Percentiles rank a stretch among this genome's conserved stretches.
phyloP scores from a whole-genome alignment of 2,113 vertebrate species.

The Calidris pugnax region DNA sequence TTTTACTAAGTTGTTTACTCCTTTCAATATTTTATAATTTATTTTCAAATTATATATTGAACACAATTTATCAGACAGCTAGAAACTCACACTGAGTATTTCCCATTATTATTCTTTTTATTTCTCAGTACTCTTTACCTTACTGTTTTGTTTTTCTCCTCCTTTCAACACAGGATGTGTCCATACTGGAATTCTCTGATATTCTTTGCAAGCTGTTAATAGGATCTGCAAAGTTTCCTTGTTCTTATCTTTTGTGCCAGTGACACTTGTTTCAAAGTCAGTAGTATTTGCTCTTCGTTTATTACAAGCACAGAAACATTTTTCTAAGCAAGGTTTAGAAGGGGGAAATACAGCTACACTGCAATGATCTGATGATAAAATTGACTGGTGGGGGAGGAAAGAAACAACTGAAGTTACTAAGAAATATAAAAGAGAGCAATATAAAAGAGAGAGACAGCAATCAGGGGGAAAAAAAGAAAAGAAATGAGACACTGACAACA shows the following conservation, averaged over 20 bases:
- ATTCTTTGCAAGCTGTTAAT: not conserved
- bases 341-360: not conserved
- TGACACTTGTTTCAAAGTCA: not conserved
- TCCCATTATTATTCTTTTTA: not conserved
- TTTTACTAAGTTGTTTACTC: not conserved
- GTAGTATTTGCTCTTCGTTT: not conserved
- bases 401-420: not conserved
- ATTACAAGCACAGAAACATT: not conserved
- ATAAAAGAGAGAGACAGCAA: not conserved
- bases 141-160: not conserved
- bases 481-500: not conserved
- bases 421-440: not conserved
- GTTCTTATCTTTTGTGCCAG: not conserved
- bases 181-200: not conserved
- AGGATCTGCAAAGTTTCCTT: not conserved
- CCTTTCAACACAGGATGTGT: not conserved
- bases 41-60: not conserved
- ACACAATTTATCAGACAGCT: not conserved
- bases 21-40: not conserved
- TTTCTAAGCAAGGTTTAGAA: not conserved
- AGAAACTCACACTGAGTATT: not conserved
- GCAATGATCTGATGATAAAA: not conserved
- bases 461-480: not conserved
- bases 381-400: not conserved
- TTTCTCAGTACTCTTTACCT: not conserved